Evolutionary conservation across 2,113 vertebrate genomes (phyloP).

Genomic region (Cercopithecus mona): DNA sequence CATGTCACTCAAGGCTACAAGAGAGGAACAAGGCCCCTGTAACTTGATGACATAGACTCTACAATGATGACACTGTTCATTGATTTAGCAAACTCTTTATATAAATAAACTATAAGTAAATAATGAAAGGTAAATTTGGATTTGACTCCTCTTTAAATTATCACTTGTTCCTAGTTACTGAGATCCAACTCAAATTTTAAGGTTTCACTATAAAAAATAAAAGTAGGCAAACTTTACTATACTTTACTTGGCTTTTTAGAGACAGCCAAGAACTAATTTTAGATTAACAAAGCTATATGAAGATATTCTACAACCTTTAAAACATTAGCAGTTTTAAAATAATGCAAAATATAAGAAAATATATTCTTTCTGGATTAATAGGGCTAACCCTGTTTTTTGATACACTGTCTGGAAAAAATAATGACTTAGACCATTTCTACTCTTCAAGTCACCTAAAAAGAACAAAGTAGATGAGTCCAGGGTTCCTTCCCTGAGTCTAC

Average conservation of each 20-base stretch:
- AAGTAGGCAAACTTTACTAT: background rate
- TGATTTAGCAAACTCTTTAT: conserved; percentile 39
- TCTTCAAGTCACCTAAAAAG: conserved; percentile 42
- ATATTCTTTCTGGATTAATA: conserved; percentile 35
- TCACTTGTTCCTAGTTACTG: background rate
- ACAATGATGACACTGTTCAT: background rate
- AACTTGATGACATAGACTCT: background rate
- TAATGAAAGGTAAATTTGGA: conserved; percentile 10
- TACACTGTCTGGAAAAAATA: conserved; percentile 26
- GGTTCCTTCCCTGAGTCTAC: conserved; percentile 53
- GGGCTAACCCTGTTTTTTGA: conserved; percentile 25
- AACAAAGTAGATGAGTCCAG: conserved; percentile 56
- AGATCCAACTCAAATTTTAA: conserved; percentile 38
- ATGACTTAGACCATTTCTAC: conserved; percentile 34
- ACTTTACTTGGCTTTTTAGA: conserved; percentile 4
- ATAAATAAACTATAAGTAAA: background rate
- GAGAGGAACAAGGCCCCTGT: background rate
- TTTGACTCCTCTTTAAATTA: conserved; percentile 28
- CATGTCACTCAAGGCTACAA: background rate
- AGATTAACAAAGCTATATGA: conserved; percentile 20
- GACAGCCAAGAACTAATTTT: conserved; percentile 31
- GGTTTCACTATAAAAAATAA: conserved; percentile 4
- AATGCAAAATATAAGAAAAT: conserved; percentile 44
- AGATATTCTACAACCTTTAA: conserved; percentile 18
- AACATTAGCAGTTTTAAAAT: conserved; percentile 10